A percentile compares a stretch with the other conserved stretches of the same genome.
phyloP scores from a whole-genome alignment of 2,797 vertebrate species.

The Girardinus metallicus region DNA sequence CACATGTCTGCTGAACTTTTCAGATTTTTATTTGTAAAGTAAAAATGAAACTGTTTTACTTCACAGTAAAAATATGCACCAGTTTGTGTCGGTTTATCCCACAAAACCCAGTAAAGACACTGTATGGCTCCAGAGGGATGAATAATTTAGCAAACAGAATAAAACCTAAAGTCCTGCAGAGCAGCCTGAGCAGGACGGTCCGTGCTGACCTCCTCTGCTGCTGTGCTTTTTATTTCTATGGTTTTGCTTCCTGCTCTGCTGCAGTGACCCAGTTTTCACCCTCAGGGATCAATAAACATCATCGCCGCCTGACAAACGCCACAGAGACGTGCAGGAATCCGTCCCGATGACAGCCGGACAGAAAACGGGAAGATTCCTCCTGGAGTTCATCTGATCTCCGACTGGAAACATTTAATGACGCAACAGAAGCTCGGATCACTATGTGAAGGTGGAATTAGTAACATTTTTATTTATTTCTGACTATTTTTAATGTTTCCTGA shows the following conservation, averaged over 20 bases:
- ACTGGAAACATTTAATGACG: background rate
- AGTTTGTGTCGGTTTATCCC: background rate
- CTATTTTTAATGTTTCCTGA: background rate
- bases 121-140: too few relatives aligned
- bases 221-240: conserved; percentile 10
- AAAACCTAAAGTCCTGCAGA: too few relatives aligned
- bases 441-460: background rate
- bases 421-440: background rate
- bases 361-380: background rate
- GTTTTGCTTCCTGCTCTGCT: conserved; percentile 28
- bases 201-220: background rate
- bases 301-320: conserved; percentile 5
- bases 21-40: too few relatives aligned
- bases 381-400: background rate
- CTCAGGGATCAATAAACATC: conserved; percentile 52
- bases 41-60: background rate
- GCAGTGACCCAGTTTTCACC: conserved; percentile 51
- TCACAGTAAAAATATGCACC: background rate
- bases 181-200: background rate
- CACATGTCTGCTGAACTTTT: background rate
- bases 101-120: background rate
- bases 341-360: background rate
- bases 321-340: conserved; percentile 13
- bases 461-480: background rate
- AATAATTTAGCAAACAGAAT: too few relatives aligned